Evolutionary conservation across 2,797 vertebrate genomes (phyloP).

Genomic region (Danio kyathit): DNA sequence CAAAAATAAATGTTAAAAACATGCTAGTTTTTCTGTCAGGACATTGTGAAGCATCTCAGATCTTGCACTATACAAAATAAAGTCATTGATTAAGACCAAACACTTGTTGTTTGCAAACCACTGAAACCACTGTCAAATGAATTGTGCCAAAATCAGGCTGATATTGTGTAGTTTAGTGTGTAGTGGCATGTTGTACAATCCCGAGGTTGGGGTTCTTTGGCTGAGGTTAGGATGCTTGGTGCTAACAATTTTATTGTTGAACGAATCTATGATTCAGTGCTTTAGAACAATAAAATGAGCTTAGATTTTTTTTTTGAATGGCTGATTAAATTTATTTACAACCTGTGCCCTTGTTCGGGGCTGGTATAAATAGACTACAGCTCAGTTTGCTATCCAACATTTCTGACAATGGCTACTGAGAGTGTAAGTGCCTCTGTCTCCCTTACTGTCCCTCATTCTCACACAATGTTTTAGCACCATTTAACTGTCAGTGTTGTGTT

Average conservation of each 20-base stretch:
- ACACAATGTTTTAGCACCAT: background rate
- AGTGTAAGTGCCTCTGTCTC: constrained; percentile 35
- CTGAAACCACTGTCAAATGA: background rate
- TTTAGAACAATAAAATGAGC: constrained; percentile 54
- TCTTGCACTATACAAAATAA: too few species aligned
- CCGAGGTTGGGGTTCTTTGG: constrained; percentile 12
- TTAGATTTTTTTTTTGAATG: constrained; percentile 42
- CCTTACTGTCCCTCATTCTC: background rate
- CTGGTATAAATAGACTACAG: constrained; percentile 44
- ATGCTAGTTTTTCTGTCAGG: too few species aligned
- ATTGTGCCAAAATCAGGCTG: background rate
- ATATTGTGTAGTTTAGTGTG: background rate
- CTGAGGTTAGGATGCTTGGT: constrained; percentile 25
- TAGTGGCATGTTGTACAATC: constrained; percentile 20
- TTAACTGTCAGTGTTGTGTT: constrained; percentile 18
- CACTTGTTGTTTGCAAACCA: background rate
- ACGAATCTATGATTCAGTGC: constrained; percentile 47
- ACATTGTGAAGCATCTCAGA: too few species aligned
- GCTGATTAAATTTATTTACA: constrained; percentile 46
- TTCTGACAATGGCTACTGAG: constrained; percentile 37
- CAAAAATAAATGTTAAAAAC: too few species aligned
- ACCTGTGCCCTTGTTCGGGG: constrained; percentile 41
- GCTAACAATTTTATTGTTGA: constrained; percentile 49
- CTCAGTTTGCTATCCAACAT: constrained; percentile 26
- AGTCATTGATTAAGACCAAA: too few species aligned